phyloP scores from a whole-genome alignment of 2,113 vertebrate species.

The Chaetura pelagica region DNA sequence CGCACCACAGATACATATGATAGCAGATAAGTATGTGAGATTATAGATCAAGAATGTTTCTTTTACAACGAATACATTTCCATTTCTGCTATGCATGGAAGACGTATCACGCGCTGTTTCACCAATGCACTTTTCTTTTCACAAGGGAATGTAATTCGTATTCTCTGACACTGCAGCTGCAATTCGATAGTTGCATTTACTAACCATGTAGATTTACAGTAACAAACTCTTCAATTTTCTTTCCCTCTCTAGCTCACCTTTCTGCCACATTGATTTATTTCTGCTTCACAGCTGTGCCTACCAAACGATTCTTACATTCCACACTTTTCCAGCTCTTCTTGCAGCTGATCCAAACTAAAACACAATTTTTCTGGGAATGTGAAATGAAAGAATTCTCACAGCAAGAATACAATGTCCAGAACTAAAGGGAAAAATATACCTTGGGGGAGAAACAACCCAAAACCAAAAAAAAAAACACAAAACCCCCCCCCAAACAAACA shows the following conservation, averaged over 20 bases:
- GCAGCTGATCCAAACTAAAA: slow-evolving; percentile 13
- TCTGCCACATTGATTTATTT: slow-evolving; percentile 56
- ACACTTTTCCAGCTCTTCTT: not conserved
- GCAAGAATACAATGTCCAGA: not conserved
- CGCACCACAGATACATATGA: not conserved
- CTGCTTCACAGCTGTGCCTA: slow-evolving; percentile 37
- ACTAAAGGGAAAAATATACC: not conserved
- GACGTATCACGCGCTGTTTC: not conserved
- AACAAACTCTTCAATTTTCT: slow-evolving; percentile 43
- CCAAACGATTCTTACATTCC: not conserved
- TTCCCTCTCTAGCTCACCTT: slow-evolving; percentile 14
- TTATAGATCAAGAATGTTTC: slow-evolving; percentile 15
- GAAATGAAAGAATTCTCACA: slow-evolving; percentile 14
- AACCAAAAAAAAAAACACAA: no score
- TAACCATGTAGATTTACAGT: slow-evolving; percentile 6
- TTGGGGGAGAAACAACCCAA: not conserved
- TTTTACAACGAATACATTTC: slow-evolving; percentile 26
- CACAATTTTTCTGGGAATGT: not conserved
- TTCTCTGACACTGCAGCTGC: slow-evolving; percentile 23
- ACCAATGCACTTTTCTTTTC: slow-evolving; percentile 25
- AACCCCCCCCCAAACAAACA: no score
- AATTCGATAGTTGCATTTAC: slow-evolving; percentile 16
- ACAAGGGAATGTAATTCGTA: slow-evolving; percentile 28
- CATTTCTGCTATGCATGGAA: not conserved
- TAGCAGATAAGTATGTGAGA: not conserved